Evolutionary conservation across 2,797 vertebrate genomes (phyloP), one percentile per base, ranked within the genome.

Genomic region (Brachymystax lenok): DNA sequence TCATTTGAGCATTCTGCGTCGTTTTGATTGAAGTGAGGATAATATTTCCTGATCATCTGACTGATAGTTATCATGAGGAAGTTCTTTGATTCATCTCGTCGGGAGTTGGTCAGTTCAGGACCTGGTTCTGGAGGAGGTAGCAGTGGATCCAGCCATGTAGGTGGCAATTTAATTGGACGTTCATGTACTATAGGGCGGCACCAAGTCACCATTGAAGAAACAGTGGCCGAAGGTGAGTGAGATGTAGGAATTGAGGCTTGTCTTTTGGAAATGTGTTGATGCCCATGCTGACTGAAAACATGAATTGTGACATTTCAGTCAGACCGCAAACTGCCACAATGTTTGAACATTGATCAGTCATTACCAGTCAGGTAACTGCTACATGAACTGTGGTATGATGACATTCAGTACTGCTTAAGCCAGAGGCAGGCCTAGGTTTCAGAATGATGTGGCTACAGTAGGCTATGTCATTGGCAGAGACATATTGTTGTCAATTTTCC

Each of bases 181-280:
- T 94, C 94, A 56, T 99, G 98, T 88, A 96, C 92, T 72, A 94
- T 99, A 66, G 98, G 98, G 52, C 93, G 97, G 46, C 94, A 97
- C 91, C 98, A 99, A 88, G 97, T 98, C 90, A 99, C 97, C 0
- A 98, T 99, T 80, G 98, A 99, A 71, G 98, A 99, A 92, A 97
- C 96, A 78, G 87, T 99, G 84, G 98, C 98, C 12, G 98, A 99
- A 97, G 98, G 98, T 99, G 92, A 88, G 91, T 99, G 92, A 88
- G 91, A 28, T 70, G 35, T 51, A 70, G 30, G 33, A 63, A 63
- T 63, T 4, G 3, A 63, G 12, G 59, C 12, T 24, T 63, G 21
- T 12, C 2, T 61, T 61, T 61, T 59, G 56, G 5, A 19, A 21
- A 71, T 30, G 63, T 5, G 21, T 59, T 21, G 66, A 75, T 17